Evolutionary conservation across 2,888 invertebrate species (phyloP).

Genomic region (Nomada hirtipes): DNA sequence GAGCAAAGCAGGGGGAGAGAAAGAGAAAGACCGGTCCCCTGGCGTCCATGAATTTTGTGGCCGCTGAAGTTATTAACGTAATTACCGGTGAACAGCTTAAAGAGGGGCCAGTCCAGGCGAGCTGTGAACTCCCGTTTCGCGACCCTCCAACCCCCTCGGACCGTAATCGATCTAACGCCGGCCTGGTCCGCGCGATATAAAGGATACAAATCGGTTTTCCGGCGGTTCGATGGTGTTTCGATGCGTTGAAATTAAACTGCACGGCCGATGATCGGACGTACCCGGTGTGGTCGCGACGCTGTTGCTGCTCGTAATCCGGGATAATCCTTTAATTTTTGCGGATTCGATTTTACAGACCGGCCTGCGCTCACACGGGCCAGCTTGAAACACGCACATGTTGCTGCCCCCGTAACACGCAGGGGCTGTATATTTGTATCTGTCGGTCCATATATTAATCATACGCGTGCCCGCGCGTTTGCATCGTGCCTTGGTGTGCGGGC

Average conservation of each 20-base stretch:
- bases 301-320: constrained; percentile 71
- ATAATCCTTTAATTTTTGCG: constrained; percentile 79
- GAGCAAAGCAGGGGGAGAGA: background rate
- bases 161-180: constrained; percentile 58
- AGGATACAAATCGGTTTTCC: constrained; percentile 59
- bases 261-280: constrained; percentile 38
- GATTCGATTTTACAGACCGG: constrained; percentile 64
- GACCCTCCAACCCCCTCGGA: background rate
- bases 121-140: background rate
- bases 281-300: constrained; percentile 44
- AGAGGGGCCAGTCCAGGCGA: constrained; percentile 2
- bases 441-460: constrained; percentile 54
- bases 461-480: constrained; percentile 7
- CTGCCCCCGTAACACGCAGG: constrained; percentile 7
- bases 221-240: constrained; percentile 52
- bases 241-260: constrained; percentile 67
- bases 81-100: constrained; percentile 55
- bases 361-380: background rate
- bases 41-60: constrained; percentile 48
- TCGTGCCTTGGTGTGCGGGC: background rate
- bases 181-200: constrained; percentile 41
- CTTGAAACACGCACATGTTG: constrained; percentile 1
- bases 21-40: background rate
- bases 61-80: constrained; percentile 62
- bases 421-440: constrained; percentile 44